phyloP scores from a whole-genome alignment of 2,113 vertebrate genomes.

The Litocranius walleri region DNA sequence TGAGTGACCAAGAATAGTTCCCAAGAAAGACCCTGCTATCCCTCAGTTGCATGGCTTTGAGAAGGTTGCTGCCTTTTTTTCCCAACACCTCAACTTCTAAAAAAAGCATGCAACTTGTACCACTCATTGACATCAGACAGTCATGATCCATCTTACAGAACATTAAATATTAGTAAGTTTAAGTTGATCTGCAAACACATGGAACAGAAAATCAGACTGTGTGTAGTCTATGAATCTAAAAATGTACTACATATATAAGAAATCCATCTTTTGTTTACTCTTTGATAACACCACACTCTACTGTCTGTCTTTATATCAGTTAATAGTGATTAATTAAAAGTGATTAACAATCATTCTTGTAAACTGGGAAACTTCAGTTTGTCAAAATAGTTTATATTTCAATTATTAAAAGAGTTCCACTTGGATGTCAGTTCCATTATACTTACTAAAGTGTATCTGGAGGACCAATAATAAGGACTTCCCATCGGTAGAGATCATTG shows the following conservation, averaged over 20 bases:
- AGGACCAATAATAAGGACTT: slow-evolving; percentile 99
- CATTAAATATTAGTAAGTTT: neutral
- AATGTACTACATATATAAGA: neutral
- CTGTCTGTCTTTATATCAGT: neutral
- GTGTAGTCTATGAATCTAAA: neutral
- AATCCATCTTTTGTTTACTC: neutral
- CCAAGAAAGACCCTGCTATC: neutral
- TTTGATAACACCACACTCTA: neutral
- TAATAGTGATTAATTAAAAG: neutral
- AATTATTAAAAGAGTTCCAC: neutral
- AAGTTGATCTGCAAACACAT: neutral
- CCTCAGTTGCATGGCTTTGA: neutral
- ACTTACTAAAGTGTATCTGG: slow-evolving; percentile 99
- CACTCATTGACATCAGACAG: neutral
- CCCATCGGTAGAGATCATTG: slow-evolving; percentile 99
- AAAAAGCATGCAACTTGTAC: neutral
- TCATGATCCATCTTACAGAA: neutral
- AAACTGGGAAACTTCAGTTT: neutral
- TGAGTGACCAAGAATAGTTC: neutral
- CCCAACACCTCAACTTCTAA: neutral
- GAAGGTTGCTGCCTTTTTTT: neutral
- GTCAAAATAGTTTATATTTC: neutral
- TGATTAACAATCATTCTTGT: neutral
- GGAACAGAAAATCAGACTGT: neutral
- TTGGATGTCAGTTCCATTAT: slow-evolving; percentile 31